A percentile compares a stretch with the other conserved stretches of the same genome.
phyloP scores from a whole-genome alignment of 2,113 vertebrate genomes.

The Hippocampus comes region DNA sequence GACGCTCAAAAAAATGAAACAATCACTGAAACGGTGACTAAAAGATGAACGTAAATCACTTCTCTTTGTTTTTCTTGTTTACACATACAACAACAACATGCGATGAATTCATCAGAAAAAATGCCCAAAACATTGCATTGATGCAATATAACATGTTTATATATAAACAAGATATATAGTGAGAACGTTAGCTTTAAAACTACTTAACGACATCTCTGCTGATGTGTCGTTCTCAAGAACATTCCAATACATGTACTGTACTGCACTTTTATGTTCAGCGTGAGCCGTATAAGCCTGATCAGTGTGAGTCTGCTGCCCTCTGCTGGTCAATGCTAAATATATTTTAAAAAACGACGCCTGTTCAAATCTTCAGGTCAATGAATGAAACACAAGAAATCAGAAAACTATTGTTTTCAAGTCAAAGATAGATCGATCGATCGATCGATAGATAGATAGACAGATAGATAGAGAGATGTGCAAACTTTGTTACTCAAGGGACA shows the following conservation, averaged over 20 bases:
- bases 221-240: neutral
- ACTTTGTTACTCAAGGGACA: too few relatives aligned
- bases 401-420: too few relatives aligned
- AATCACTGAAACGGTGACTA: neutral
- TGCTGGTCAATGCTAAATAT: constrained; percentile 29
- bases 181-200: neutral
- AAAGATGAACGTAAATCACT: neutral
- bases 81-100: neutral
- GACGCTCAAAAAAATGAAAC: neutral
- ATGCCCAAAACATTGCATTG: neutral
- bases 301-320: constrained; percentile 51
- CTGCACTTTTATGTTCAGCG: constrained; percentile 6
- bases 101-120: neutral
- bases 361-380: neutral
- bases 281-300: constrained; percentile 6
- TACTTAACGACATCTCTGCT: neutral
- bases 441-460: too few relatives aligned
- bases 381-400: too few relatives aligned
- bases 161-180: neutral
- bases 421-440: too few relatives aligned
- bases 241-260: neutral
- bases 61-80: too few relatives aligned
- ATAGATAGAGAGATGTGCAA: too few relatives aligned
- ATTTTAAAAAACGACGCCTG: neutral
- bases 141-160: neutral